A percentile compares a stretch with the other conserved stretches of the same genome.
Evolutionary conservation across 2,888 invertebrate genomes (phyloP).

Genomic region (Timandra comae): DNA sequence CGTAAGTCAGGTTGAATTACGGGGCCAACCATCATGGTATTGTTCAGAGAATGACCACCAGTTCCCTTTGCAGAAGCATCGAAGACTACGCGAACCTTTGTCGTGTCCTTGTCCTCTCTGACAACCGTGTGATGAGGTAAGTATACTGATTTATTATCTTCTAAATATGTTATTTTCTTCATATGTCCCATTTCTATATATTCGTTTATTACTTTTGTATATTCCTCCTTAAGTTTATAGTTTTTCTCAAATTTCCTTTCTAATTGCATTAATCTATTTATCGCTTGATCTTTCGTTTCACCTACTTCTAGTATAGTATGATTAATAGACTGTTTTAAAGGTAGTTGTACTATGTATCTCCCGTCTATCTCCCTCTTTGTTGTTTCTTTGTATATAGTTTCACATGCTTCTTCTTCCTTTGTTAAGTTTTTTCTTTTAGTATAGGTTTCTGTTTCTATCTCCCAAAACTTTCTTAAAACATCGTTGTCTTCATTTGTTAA

Average conservation of each 20-base stretch:
- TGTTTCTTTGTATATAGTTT: constrained; percentile 11
- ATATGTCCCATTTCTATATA: constrained; percentile 14
- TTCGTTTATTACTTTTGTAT: too few species aligned
- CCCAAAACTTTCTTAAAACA: constrained; percentile 19
- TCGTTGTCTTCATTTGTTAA: constrained; percentile 9
- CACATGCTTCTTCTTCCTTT: constrained; percentile 17
- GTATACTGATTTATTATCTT: neutral
- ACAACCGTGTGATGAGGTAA: constrained; percentile 16
- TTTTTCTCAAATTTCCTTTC: too few species aligned
- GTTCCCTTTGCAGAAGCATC: constrained; percentile 14
- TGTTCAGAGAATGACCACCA: constrained; percentile 19
- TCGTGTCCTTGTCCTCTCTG: constrained; percentile 17
- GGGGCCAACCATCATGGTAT: constrained; percentile 20
- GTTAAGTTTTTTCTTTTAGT: too few species aligned
- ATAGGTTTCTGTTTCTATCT: constrained; percentile 19
- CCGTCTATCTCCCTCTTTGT: constrained; percentile 12
- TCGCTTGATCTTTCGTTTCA: too few species aligned
- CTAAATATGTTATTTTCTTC: constrained; percentile 2
- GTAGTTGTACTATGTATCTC: too few species aligned
- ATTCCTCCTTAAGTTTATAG: too few species aligned
- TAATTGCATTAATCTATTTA: too few species aligned
- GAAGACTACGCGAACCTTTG: constrained; percentile 23
- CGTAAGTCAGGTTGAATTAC: constrained; percentile 18
- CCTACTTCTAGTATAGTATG: too few species aligned
- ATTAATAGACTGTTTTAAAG: too few species aligned